Conservation (phyloP, 2,888 invertebrate genomes). For the Choreutis nemorana region DNA sequence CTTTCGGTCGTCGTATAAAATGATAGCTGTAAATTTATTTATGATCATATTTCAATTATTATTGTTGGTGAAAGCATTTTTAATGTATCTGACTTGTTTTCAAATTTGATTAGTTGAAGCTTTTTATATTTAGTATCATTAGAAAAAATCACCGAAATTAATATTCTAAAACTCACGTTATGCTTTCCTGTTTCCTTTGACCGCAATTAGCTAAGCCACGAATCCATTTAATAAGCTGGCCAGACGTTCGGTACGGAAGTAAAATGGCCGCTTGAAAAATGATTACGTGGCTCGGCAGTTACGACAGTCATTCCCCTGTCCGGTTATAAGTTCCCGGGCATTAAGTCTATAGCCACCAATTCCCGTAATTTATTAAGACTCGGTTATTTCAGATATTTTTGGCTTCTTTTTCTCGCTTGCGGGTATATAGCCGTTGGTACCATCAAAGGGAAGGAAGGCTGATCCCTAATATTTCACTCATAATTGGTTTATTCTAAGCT, state of each 20-base stretch:
- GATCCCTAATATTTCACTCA: conserved; percentile 67
- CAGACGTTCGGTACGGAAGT: too few relatives aligned
- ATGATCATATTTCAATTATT: conserved; percentile 22
- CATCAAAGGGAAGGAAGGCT: too few relatives aligned
- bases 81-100: too few relatives aligned
- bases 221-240: conserved; percentile 49
- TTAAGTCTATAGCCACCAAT: conserved; percentile 59
- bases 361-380: conserved; percentile 63
- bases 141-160: too few relatives aligned
- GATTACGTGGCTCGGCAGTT: conserved; percentile 56
- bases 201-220: conserved; percentile 9
- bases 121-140: too few relatives aligned
- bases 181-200: conserved; percentile 10
- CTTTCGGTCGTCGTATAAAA: conserved; percentile 32
- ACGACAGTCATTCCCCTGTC: too few relatives aligned
- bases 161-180: too few relatives aligned
- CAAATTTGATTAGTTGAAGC: too few relatives aligned
- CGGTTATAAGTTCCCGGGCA: conserved; percentile 54
- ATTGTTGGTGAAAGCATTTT: too few relatives aligned
- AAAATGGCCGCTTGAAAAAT: conserved; percentile 59
- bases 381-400: too few relatives aligned
- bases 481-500: conserved; percentile 68
- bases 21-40: conserved; percentile 46
- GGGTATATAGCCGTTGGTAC: too few relatives aligned
- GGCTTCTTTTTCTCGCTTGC: conserved; percentile 47